Percentiles rank a stretch among this genome's conserved stretches.
phyloP scores from a whole-genome alignment of 2,113 vertebrate species.

The Oryctolagus cuniculus region DNA sequence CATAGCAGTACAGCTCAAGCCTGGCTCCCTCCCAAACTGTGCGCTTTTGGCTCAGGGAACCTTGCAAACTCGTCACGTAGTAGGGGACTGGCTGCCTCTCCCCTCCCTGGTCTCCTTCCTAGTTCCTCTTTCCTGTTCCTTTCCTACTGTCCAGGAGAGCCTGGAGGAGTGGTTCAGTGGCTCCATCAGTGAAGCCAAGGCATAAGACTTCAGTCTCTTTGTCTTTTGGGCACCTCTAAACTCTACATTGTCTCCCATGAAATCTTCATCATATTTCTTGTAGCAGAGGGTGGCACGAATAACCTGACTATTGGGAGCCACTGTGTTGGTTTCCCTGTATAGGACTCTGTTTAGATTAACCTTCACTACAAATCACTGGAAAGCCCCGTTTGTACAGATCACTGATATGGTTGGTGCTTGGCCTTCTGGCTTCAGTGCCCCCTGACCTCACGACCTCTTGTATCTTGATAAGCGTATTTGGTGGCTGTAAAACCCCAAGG shows the following conservation, averaged over 20 bases:
- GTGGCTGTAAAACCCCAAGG: too few relatives aligned
- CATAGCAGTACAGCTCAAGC: background rate
- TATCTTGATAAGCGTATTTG: too few relatives aligned
- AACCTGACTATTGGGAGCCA: too few relatives aligned
- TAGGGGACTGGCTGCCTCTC: background rate
- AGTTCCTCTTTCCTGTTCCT: background rate
- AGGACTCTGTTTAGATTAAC: too few relatives aligned
- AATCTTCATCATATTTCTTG: background rate
- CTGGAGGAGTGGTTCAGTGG: background rate
- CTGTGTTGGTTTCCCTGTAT: too few relatives aligned
- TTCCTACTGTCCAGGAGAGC: background rate
- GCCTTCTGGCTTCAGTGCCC: too few relatives aligned
- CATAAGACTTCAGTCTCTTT: background rate
- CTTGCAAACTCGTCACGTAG: background rate
- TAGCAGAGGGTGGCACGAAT: background rate
- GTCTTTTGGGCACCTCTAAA: background rate
- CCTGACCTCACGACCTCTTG: too few relatives aligned
- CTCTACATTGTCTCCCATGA: background rate
- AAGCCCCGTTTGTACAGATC: too few relatives aligned
- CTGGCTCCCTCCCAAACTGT: too few relatives aligned
- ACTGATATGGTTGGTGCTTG: too few relatives aligned
- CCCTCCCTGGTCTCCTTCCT: background rate
- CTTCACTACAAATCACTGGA: too few relatives aligned
- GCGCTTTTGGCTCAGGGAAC: background rate
- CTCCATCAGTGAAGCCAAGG: too few relatives aligned